Evolutionary conservation across 2,888 invertebrate species (phyloP), one percentile per base, ranked within the genome.

Genomic region (Sturmia bella): DNA sequence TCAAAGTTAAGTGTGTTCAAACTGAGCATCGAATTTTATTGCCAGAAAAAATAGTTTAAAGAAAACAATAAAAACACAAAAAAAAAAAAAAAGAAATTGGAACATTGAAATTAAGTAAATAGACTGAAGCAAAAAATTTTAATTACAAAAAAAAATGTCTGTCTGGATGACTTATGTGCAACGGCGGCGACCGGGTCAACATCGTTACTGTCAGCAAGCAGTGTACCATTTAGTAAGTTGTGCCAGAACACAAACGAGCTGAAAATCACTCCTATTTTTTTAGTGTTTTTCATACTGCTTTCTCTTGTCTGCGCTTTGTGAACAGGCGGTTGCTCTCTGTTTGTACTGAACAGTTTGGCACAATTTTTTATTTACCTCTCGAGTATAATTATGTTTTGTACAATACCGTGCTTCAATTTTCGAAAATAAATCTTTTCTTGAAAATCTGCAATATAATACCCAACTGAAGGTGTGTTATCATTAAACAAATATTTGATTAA

Each of bases 121-220:
- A 43, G 32, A 59, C 9, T 19, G 24, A 37, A 32, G 32, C 32
- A 13, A 57, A 21, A 21, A 21, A 1, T 32, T 43, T 32, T 19
- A 63, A 9, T 21, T 45, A 6, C 41, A n/a, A 43, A 66, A 27
- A 50, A 37, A 85, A 89, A 93, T 93, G 93, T 93, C 93, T 84
- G 91, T 93, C 87, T 93, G 93, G 93, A 90, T 93, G 84, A 92
- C 93, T 32, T 91, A 93, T 41, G 91, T 93, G 85, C 93, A 93
- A 76, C 87, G 86, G 84, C 88, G 89, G 37, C 86, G 89, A 76
- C 86, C 86, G 77, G 89, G 87, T 57, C 82, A 82, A 63, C 81
- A 81, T 77, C 73, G 73, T 48, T 70, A 69, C 19, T 78, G 78
- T 37, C 63, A 57, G 19, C 77, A 74, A 15, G 27, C 15, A 27